Conservation (phyloP, 1,140 invertebrate genomes). For the Bombyx mandarina region DNA sequence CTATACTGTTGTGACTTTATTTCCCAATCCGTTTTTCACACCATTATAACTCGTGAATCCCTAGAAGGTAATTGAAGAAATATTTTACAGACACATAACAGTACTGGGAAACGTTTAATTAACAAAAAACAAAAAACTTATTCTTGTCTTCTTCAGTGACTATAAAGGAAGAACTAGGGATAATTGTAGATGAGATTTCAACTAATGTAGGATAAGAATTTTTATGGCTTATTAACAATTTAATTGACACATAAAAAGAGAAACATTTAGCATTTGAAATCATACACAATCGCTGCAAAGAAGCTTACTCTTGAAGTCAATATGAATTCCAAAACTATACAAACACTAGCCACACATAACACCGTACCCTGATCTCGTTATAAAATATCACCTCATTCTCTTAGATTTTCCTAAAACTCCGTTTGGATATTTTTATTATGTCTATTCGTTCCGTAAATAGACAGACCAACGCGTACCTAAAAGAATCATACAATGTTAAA, state of each 20-base stretch:
- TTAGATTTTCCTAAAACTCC: background rate
- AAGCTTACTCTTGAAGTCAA: conserved; percentile 5
- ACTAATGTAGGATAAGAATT: too few relatives aligned
- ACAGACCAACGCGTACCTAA: conserved; percentile 3
- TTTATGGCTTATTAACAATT: too few relatives aligned
- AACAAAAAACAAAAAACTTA: too few relatives aligned
- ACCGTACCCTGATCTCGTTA: background rate
- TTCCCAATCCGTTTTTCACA: conserved; percentile 62
- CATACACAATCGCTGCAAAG: background rate
- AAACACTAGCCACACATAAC: background rate
- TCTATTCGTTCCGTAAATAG: conserved; percentile 3
- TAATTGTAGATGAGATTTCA: too few relatives aligned
- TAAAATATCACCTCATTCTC: too few relatives aligned
- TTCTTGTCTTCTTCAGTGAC: too few relatives aligned
- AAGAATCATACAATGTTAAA: background rate
- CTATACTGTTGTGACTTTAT: conserved; percentile 66
- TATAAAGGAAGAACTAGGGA: too few relatives aligned
- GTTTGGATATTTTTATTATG: conserved; percentile 1
- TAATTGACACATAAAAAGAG: too few relatives aligned
- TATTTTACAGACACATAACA: too few relatives aligned
- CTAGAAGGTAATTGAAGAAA: conserved; percentile 36
- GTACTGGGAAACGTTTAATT: too few relatives aligned
- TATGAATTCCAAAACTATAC: background rate
- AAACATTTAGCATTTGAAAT: too few relatives aligned
- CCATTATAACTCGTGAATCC: conserved; percentile 68